Percentiles rank a stretch among this genome's conserved stretches.
Conservation (phyloP, 2,888 invertebrate genomes). For the Drosophila incognita region DNA sequence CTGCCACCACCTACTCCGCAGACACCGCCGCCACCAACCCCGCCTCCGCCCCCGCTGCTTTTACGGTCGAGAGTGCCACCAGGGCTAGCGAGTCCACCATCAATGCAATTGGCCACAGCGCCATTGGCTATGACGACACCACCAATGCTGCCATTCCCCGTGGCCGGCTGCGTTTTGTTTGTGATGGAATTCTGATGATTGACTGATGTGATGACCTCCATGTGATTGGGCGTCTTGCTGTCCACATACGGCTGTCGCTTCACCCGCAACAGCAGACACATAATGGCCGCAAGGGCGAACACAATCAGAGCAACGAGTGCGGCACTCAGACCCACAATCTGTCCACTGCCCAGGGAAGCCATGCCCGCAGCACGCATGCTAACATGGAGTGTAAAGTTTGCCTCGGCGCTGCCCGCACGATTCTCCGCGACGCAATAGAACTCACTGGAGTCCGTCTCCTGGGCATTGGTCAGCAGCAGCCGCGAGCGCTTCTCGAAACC, state of each 20-base stretch:
- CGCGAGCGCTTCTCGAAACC: conserved; percentile 91
- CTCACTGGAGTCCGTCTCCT: conserved; percentile 92
- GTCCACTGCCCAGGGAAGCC: conserved; percentile 92
- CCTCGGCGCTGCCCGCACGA: conserved; percentile 93
- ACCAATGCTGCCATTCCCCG: conserved; percentile 85
- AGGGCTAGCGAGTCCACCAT: conserved; percentile 37
- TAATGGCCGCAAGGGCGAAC: conserved; percentile 89
- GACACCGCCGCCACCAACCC: background rate
- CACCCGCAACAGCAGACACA: conserved; percentile 90
- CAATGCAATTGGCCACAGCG: conserved; percentile 86
- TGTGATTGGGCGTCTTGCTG: conserved; percentile 90
- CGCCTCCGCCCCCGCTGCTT: conserved; percentile 43
- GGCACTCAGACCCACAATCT: conserved; percentile 93
- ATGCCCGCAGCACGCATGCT: conserved; percentile 91
- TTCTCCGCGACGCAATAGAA: conserved; percentile 96
- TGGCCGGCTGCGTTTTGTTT: conserved; percentile 85
- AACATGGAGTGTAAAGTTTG: conserved; percentile 94
- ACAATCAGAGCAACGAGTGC: conserved; percentile 92
- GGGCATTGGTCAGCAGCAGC: conserved; percentile 92
- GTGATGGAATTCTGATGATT: conserved; percentile 86
- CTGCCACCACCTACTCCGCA: conserved; percentile 4
- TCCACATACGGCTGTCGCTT: conserved; percentile 90
- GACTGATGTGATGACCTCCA: conserved; percentile 90
- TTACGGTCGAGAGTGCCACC: conserved; percentile 72
- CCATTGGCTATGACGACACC: conserved; percentile 87